Evolutionary conservation across 2,113 vertebrate genomes (phyloP), one percentile per base, ranked within the genome.

Genomic region (Murina feae): DNA sequence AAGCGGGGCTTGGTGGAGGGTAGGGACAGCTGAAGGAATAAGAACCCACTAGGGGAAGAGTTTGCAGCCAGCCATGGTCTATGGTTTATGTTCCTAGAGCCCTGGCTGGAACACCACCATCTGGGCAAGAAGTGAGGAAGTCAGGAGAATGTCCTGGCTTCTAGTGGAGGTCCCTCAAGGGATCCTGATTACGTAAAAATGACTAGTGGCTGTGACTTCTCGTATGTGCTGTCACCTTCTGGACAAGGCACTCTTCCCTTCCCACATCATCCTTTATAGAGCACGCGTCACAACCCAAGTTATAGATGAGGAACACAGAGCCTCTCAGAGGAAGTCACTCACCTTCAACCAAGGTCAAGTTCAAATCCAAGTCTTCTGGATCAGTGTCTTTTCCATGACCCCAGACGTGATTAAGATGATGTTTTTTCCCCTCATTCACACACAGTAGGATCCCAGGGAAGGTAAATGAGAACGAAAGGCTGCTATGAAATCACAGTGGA

Each of bases 171-270:
- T 74, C 44, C 47, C 79, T n/a, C 6, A 7, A 80, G 76, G 60
- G 58, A 32, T 51, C n/a, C 47, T 49, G 55, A 30, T 37, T 63
- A 79, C 0, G 3, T 4, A 13, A 72, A 44, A 88, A 66, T 2
- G 25, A 25, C 63, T 1, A 7, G 42, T 47, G 63, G 37, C n/a
- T 74, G 58, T 79, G 58, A 75, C 20, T 6, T 53, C 79, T 55
- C 32, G 44, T 37, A 66, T 72, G 51, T 83, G 69, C 90, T 53
- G 71, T 71, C 90, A 93, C 79, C 93, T 84, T 18, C 87, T 89
- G 69, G 87, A 11, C 5, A 89, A 76, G 13, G 35, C n/a, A 28
- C 35, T 69, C 55, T 49, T 74, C 86, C 63, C 65, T 44, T 51
- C 23, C 16, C 55, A 30, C 18, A 2, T 17, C 17, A 12, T 17